Evolutionary conservation across 2,113 vertebrate species (phyloP), one percentile per base, ranked within the genome.

Genomic region (Felis chaus): DNA sequence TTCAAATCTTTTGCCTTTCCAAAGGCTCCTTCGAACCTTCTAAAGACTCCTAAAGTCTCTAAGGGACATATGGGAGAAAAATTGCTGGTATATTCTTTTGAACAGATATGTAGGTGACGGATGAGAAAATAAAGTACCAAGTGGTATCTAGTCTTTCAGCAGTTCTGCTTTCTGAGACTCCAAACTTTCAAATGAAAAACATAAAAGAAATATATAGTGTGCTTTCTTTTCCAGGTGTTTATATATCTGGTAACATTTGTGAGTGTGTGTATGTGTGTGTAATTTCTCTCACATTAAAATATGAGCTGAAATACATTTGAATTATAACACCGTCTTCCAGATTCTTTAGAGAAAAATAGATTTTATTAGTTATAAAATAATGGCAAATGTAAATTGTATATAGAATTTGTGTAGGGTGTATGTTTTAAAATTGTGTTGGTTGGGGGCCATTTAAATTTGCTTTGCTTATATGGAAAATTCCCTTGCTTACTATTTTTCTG

Each of bases 341-440:
- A 91, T 91, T 74, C 41, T 68, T 94, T 83, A 92, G 65, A 68
- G 45, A 45, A 69, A 95, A 95, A 69, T 33, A 83, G 21, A 29
- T 73, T 71, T 86, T 81, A 65, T 80, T 83, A 91, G 91, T 89
- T 95, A 93, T 36, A 92, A 86, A 86, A 80, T 86, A 86, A 61
- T 94, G 36, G 23, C n/a, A 94, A 93, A 91, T 89, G 21, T 14
- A 27, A 69, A 92, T 89, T 85, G 13, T 94, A 55, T 86, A 13
- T 27, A 50, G n/a, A 76, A 66, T 83, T 86, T 88, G 50, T 94
- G 83, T 71, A 50, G 21, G 55, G 50, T 79, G 39, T 89, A 15
- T 91, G 23, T 95, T 95, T 97, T 92, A 73, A 96, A 88, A 92
- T 85, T 95, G 79, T 81, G 18, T 92, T 95, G 63, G 23, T 92